These are phyloP conservation scores for Xiphophorus couchianus DNA, from an alignment of 2,113 vertebrate species.

Conservation along the genomic window DNA sequence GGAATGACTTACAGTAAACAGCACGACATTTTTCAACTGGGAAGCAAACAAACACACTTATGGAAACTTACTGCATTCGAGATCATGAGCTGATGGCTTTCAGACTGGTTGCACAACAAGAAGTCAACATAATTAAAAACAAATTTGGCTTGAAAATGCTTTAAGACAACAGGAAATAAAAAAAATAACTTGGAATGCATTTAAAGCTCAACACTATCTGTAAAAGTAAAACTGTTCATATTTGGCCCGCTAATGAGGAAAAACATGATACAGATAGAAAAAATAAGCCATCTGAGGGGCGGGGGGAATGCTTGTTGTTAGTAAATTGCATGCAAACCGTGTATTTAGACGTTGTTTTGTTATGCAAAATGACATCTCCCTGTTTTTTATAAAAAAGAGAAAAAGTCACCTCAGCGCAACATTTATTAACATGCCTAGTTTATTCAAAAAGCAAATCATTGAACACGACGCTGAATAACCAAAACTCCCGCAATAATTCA, in stretches of 20 bases:
- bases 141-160: conserved; percentile 48
- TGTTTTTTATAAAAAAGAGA: conserved; percentile 11
- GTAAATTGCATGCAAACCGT: conserved; percentile 68
- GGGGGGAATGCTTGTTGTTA: conserved; percentile 43
- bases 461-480: background rate
- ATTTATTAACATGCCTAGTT: conserved; percentile 12
- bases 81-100: conserved; percentile 48
- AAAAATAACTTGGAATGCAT: conserved; percentile 54
- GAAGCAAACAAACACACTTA: conserved; percentile 37
- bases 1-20: conserved; percentile 75
- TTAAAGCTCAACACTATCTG: conserved; percentile 58
- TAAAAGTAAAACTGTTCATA: conserved; percentile 32
- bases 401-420: conserved; percentile 54
- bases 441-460: conserved; percentile 5
- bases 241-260: conserved; percentile 62
- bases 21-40: conserved; percentile 65
- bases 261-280: conserved; percentile 31
- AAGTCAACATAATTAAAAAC: conserved; percentile 8
- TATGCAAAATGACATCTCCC: conserved; percentile 31
- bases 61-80: conserved; percentile 51
- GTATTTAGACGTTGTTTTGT: conserved; percentile 36
- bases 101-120: conserved; percentile 20
- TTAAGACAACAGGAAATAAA: conserved; percentile 17
- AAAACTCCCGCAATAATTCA: background rate
- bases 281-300: conserved; percentile 21